A percentile compares a stretch with the other conserved stretches of the same genome.
Evolutionary conservation across 2,113 vertebrate species (phyloP).

Genomic region (Epinephelus fuscoguttatus): DNA sequence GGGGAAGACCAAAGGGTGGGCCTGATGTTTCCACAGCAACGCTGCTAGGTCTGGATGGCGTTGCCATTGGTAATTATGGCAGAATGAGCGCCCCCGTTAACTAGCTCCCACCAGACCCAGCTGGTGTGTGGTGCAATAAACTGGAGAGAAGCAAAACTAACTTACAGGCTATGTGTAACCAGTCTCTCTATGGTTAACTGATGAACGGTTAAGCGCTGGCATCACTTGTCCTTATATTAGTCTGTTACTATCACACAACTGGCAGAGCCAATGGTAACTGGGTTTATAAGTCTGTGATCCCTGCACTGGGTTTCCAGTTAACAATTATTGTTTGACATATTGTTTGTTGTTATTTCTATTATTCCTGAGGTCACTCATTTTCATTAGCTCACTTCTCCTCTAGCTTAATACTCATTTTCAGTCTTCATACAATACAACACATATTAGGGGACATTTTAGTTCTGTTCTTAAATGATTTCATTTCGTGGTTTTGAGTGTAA

Average conservation of each 20-base stretch:
- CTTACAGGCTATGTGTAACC: too few relatives aligned
- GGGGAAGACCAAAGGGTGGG: too few relatives aligned
- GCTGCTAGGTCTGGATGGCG: too few relatives aligned
- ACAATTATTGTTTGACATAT: background rate
- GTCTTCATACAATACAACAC: background rate
- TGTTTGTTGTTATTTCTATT: conserved; percentile 9
- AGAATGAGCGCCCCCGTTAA: too few relatives aligned
- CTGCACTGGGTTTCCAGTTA: background rate
- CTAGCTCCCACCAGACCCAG: too few relatives aligned
- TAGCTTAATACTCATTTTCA: conserved; percentile 1
- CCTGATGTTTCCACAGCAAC: too few relatives aligned
- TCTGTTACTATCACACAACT: background rate
- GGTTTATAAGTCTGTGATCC: background rate
- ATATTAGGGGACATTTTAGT: background rate
- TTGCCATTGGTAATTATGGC: too few relatives aligned
- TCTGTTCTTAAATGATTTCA: background rate
- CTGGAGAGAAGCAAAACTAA: too few relatives aligned
- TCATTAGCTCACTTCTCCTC: background rate
- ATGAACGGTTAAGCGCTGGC: too few relatives aligned
- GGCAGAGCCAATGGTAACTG: background rate
- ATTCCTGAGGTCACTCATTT: conserved; percentile 14
- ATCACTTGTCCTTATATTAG: background rate
- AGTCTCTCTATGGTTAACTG: too few relatives aligned
- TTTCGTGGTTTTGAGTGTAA: conserved; percentile 3
- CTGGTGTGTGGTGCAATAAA: too few relatives aligned